phyloP scores from a whole-genome alignment of 1,140 invertebrate species.

The Ceratitis capitata region DNA sequence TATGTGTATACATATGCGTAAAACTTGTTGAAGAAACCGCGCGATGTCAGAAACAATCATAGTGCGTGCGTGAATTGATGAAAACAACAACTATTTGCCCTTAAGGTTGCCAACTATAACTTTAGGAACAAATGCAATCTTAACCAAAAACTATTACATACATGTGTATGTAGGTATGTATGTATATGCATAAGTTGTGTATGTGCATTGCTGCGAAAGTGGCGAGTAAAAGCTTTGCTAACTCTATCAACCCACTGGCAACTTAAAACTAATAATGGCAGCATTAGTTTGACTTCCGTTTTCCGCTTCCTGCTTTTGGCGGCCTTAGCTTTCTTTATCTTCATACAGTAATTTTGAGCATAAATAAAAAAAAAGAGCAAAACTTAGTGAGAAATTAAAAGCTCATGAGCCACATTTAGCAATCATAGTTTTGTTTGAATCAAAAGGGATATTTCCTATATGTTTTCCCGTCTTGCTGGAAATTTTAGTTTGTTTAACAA shows the following conservation, averaged over 20 bases:
- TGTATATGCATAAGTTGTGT: neutral
- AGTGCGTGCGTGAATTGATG: too few relatives aligned
- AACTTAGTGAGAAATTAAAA: too few relatives aligned
- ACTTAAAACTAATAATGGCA: constrained; percentile 33
- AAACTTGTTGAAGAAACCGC: too few relatives aligned
- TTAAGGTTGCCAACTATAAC: neutral
- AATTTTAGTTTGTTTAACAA: too few relatives aligned
- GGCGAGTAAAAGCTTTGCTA: neutral
- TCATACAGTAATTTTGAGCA: too few relatives aligned
- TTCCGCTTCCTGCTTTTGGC: neutral
- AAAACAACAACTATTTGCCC: too few relatives aligned
- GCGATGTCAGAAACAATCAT: too few relatives aligned
- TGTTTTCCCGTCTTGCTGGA: neutral
- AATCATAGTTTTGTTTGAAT: neutral
- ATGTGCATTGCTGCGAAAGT: neutral
- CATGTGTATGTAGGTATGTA: neutral
- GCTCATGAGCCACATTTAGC: neutral
- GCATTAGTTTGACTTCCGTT: neutral
- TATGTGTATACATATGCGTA: too few relatives aligned
- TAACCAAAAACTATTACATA: neutral
- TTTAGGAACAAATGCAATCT: neutral
- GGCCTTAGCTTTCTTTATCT: neutral
- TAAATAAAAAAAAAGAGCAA: too few relatives aligned
- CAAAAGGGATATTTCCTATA: neutral
- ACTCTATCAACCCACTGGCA: neutral